Conservation (phyloP, 2,113 vertebrate species). For the Urocynchramus pylzowi region DNA sequence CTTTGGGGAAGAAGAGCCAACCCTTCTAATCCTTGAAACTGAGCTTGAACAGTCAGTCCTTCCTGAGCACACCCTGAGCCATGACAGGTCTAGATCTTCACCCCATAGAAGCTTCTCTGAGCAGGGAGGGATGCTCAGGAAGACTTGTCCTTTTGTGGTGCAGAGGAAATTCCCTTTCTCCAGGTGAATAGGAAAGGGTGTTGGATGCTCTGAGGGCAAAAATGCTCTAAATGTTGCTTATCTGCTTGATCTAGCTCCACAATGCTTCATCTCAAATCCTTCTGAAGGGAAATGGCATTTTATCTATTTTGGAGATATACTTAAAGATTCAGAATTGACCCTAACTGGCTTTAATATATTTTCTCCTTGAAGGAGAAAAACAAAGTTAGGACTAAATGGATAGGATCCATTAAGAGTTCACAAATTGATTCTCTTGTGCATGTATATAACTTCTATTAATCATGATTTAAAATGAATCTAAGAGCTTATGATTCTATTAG, state of each 20-base stretch:
- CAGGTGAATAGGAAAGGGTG: accelerated
- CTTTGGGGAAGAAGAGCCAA: accelerated
- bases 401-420: background rate
- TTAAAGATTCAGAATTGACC: background rate
- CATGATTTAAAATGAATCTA: background rate
- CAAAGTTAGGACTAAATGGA: background rate
- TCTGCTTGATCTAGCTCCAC: background rate
- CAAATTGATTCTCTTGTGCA: background rate
- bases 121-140: background rate
- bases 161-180: background rate
- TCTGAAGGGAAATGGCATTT: background rate
- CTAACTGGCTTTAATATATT: background rate
- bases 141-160: accelerated
- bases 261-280: accelerated
- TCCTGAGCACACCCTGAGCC: accelerated
- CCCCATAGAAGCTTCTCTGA: background rate
- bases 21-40: accelerated
- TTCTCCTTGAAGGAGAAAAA: background rate
- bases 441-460: background rate
- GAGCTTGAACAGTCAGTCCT: background rate
- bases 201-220: background rate
- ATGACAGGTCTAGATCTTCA: accelerated
- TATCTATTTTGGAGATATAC: background rate
- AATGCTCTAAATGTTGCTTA: background rate
- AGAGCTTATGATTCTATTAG: background rate